Conservation (phyloP, 53 echinoderm and acorn worm genomes). For the Antedon mediterranea region DNA sequence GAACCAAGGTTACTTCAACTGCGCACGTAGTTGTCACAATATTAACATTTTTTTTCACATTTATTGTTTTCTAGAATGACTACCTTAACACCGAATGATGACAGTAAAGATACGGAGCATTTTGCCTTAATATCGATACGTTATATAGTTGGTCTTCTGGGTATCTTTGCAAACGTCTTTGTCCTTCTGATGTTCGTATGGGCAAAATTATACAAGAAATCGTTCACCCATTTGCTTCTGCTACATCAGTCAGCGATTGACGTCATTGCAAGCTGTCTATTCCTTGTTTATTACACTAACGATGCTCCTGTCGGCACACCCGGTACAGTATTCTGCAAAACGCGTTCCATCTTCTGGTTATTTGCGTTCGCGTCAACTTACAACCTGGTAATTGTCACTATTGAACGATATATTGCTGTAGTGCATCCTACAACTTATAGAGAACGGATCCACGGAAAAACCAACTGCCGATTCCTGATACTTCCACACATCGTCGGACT, state of each 20-base stretch:
- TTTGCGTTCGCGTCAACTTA: neutral
- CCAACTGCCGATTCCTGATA: neutral
- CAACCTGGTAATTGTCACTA: neutral
- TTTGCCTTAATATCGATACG: neutral
- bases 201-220: neutral
- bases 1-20: too few relatives aligned
- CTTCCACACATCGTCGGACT: neutral
- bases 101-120: neutral
- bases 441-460: neutral
- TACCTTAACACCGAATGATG: neutral
- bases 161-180: neutral
- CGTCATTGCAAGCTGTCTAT: neutral
- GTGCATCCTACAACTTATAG: neutral
- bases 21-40: too few relatives aligned
- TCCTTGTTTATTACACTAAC: neutral
- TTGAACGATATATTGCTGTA: neutral
- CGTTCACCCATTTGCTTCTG: neutral
- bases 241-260: neutral
- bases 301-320: neutral
- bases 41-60: too few relatives aligned
- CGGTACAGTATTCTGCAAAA: neutral
- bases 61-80: too few relatives aligned
- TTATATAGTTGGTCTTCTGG: neutral
- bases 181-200: neutral
- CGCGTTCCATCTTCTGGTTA: neutral